phyloP scores from a whole-genome alignment of 2,113 vertebrate species.

The Clarias magur region DNA sequence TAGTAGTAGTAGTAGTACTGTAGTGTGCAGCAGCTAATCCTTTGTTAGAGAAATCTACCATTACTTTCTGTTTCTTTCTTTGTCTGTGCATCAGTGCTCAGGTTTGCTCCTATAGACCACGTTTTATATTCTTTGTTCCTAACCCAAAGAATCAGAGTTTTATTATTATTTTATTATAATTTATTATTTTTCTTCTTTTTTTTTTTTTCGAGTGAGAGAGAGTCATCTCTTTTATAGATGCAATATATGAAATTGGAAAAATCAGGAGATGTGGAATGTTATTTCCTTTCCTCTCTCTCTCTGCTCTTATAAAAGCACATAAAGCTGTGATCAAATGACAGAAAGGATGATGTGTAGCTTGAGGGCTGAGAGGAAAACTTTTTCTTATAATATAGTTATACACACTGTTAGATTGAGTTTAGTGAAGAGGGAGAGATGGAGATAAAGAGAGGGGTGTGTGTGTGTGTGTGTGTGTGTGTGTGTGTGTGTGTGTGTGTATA shows the following conservation, averaged over 20 bases:
- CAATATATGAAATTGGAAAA: constrained; percentile 30
- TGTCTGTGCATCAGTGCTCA: not conserved
- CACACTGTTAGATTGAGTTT: constrained; percentile 20
- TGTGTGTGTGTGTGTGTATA: too few relatives aligned
- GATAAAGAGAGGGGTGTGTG: not conserved
- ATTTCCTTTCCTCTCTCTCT: not conserved
- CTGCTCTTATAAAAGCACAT: constrained; percentile 24
- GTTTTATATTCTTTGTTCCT: not conserved
- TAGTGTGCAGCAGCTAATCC: too few relatives aligned
- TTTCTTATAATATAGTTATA: constrained; percentile 14
- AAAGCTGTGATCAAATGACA: constrained; percentile 27
- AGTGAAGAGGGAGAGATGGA: constrained; percentile 9
- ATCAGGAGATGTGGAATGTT: not conserved
- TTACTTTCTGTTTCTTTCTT: not conserved
- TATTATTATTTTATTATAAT: constrained; percentile 1
- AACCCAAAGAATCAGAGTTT: not conserved
- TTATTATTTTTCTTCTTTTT: not conserved
- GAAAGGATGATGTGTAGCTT: constrained; percentile 6
- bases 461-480: too few relatives aligned
- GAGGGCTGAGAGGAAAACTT: constrained; percentile 1
- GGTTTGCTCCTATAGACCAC: not conserved
- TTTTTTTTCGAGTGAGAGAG: not conserved
- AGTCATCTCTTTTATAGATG: constrained; percentile 15
- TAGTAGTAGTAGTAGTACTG: too few relatives aligned
- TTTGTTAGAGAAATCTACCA: too few relatives aligned